Base-by-base conservation (phyloP, 2,113 vertebrate genomes). In the Indicator maculatus region DNA sequence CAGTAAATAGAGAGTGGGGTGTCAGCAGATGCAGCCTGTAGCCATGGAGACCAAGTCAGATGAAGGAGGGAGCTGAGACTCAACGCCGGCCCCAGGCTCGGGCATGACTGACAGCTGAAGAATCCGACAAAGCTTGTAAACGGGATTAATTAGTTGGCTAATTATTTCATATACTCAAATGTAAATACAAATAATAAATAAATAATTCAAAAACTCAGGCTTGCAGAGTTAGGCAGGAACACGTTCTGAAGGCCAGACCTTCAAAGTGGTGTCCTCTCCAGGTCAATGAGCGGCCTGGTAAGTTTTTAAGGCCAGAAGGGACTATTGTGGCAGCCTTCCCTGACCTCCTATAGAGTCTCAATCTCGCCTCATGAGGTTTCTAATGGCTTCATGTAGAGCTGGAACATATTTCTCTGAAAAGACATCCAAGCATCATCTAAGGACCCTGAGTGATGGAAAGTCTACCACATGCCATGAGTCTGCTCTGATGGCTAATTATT, bases 11-110 rank as follows among this genome's bases (percentile, higher is more conserved):
- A 97, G 98, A 97, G 96, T 97, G 95, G 98, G 97, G 98, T 98
- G 98, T 98, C 98, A 98, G 98, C 98, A 98, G 98, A 98, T 98
- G 98, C 98, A 98, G 98, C 97, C 97, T 90, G 98, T 98, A 98
- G 98, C 95, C 97, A 98, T 98, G 98, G 98, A 97, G 98, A 98
- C 98, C 6, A 90, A 97, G 97, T 90, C 97, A 97, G 98, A 98
- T 97, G 98, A 83, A 97, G 97, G 70, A 92, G 96, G 92, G 95
- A 97, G 93, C 93, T 80, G 64, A 96, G 93, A 93, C 86, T 93
- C 85, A 83, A 55, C 6, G 47, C 64, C 79, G 88, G 97, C 98
- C 98, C 89, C 53, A 0, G 98, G 98, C 98, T 95, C 31, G 60
- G 92, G 69, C 90, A 91, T 98, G 97, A 98, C 91, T 98, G 98